These are phyloP conservation scores for Drosophila asahinai DNA, from an alignment of 1,140 invertebrate genomes.

Conservation along the genomic window DNA sequence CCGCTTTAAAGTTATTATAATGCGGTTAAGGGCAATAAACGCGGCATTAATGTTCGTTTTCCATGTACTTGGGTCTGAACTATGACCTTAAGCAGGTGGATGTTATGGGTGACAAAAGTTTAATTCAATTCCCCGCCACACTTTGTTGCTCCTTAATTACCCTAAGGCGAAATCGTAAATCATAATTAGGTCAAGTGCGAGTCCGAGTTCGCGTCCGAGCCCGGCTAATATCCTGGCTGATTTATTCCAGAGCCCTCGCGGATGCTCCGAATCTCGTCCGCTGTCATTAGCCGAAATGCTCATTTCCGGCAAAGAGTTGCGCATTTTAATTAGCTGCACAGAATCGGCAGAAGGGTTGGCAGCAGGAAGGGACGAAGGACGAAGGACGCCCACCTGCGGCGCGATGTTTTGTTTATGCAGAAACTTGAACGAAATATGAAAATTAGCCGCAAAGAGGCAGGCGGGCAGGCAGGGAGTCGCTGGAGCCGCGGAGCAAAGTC, in stretches of 20 bases:
- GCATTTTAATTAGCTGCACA: conserved; percentile 80
- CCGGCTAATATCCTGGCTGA: conserved; percentile 45
- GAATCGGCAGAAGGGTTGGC: conserved; percentile 1
- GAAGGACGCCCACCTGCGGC: conserved; percentile 59
- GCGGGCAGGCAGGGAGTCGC: conserved; percentile 9
- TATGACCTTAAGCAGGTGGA: conserved; percentile 49
- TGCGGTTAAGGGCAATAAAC: conserved; percentile 82
- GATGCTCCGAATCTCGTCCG: conserved; percentile 50
- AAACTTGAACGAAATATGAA: conserved; percentile 75
- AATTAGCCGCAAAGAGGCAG: conserved; percentile 54
- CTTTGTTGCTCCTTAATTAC: conserved; percentile 13
- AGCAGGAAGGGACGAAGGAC: conserved; percentile 8
- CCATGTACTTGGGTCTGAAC: conserved; percentile 66
- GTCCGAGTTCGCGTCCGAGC: neutral
- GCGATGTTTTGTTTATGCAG: conserved; percentile 73
- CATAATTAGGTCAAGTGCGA: conserved; percentile 46
- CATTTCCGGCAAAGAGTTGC: conserved; percentile 82
- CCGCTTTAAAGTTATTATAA: conserved; percentile 81
- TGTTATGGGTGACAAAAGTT: conserved; percentile 25
- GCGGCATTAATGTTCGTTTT: conserved; percentile 71
- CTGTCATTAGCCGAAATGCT: conserved; percentile 78
- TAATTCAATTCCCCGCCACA: conserved; percentile 14
- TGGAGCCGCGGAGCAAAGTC: conserved; percentile 16
- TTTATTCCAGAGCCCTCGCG: conserved; percentile 67
- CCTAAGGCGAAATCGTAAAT: conserved; percentile 13